Base-by-base conservation (phyloP, 2,797 vertebrate genomes). In the Delichon dasypus region DNA sequence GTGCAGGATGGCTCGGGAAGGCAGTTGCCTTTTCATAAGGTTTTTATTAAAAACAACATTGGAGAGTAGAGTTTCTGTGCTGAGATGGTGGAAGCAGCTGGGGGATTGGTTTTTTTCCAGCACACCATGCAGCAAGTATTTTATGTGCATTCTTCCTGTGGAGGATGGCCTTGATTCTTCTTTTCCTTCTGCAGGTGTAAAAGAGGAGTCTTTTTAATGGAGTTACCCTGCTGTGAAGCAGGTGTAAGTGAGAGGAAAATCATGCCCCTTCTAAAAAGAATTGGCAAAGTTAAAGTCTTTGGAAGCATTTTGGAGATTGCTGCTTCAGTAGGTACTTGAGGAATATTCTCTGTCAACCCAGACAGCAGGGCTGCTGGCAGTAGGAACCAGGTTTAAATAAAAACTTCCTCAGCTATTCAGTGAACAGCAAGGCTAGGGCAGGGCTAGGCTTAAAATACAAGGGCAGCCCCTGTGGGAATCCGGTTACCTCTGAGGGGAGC, bases 1-100 rank as follows among this genome's bases (percentile, higher is more conserved):
- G 61, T 79, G 83, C 61, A 2, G 89, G 40, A 70, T 90, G 88
- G 82, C 87, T 93, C 1, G 0, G 76, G 76, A 96, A 96, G 54
- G 65, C 83, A 89, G 51, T 90, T 93, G 91, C 50, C 71, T 94
- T 80, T 92, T 65, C 10, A 11, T 78, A 88, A 93, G 76, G 67
- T 73, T 92, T 93, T 94, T 96, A 91, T 94, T 95, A 91, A 96
- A 96, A 94, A 74, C 91, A 96, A 86, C 78, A 78, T n/a, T 66
- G 92, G 71, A 90, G 94, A 94, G 34, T 85, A 62, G 83, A 75
- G 29, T 88, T 92, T 91, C 82, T 93, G 44, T 70, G 55, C 92
- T 74, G 91, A 75, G 64, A 70, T 76, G 65, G 70, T 90, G 36
- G 73, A 84, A 89, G 84, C 67, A 64, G 91, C 78, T 13, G 8